A percentile compares a stretch with the other conserved stretches of the same genome.
These are phyloP conservation scores for Xiphorhynchus elegans DNA, from an alignment of 2,113 vertebrate genomes.

Conservation along the genomic window DNA sequence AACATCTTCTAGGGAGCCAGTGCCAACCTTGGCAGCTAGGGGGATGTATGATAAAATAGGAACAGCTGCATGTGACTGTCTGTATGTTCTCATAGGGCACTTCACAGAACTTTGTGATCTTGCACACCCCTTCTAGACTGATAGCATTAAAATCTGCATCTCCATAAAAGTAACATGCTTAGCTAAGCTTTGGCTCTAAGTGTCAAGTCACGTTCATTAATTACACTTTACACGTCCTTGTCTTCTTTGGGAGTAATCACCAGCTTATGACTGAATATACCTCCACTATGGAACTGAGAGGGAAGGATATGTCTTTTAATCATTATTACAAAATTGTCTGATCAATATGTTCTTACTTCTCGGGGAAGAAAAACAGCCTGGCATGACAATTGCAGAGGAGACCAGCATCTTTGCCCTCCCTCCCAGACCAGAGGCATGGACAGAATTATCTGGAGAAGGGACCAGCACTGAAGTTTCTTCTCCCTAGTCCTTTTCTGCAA, in stretches of 20 bases:
- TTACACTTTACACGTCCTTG: neutral
- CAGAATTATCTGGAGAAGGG: neutral
- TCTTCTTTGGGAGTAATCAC: neutral
- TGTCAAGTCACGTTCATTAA: neutral
- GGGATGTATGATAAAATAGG: neutral
- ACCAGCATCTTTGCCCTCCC: neutral
- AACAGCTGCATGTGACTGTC: neutral
- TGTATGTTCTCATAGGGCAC: neutral
- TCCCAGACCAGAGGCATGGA: neutral
- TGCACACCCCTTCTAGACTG: neutral
- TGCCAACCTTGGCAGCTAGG: neutral
- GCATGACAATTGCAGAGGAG: neutral
- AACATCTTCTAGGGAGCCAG: neutral
- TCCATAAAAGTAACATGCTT: neutral
- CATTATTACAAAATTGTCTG: neutral
- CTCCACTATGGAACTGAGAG: neutral
- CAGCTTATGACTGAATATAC: neutral
- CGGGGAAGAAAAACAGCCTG: neutral
- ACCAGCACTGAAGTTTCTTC: neutral
- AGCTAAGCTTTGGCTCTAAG: neutral
- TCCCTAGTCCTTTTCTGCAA: neutral
- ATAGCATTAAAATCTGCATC: neutral
- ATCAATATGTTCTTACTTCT: neutral
- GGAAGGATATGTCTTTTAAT: neutral
- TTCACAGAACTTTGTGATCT: neutral